Conservation (phyloP, 1,140 invertebrate genomes). For the Heliothis virescens region DNA sequence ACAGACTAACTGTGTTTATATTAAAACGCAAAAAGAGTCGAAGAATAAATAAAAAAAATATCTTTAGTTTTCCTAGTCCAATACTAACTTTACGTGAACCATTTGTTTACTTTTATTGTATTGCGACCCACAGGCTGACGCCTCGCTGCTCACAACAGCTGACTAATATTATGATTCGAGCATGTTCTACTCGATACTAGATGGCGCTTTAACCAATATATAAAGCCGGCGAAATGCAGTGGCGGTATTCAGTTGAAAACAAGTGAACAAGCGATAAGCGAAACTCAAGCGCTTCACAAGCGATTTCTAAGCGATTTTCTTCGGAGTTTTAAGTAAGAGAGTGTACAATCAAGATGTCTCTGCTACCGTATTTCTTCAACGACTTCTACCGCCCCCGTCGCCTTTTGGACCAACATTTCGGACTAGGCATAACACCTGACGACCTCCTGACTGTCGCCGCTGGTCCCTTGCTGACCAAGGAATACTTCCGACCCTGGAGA, state of each 20-base stretch:
- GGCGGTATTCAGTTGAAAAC: slow-evolving; percentile 54
- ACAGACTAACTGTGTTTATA: no score
- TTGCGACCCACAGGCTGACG: slow-evolving; percentile 24
- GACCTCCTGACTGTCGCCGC: slow-evolving; percentile 82
- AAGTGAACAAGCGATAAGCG: slow-evolving; percentile 26
- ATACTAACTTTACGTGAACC: no score
- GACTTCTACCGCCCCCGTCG: slow-evolving; percentile 74
- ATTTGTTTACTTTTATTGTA: no score
- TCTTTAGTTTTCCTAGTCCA: no score
- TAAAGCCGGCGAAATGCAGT: slow-evolving; percentile 48
- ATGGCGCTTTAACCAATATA: slow-evolving; percentile 68
- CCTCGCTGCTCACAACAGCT: slow-evolving; percentile 10
- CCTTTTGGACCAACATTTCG: slow-evolving; percentile 85
- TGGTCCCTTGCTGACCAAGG: slow-evolving; percentile 61
- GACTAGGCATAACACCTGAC: slow-evolving; percentile 84
- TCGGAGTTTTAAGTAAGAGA: slow-evolving; percentile 10
- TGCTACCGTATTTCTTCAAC: slow-evolving; percentile 71
- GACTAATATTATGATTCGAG: slow-evolving; percentile 56
- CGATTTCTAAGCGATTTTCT: slow-evolving; percentile 20
- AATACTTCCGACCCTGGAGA: slow-evolving; percentile 87
- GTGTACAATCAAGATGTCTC: slow-evolving; percentile 65
- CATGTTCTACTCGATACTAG: slow-evolving; percentile 74
- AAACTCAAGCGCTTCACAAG: slow-evolving; percentile 47
- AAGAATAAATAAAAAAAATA: no score
- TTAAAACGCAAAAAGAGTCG: no score